A percentile compares a stretch with the other conserved stretches of the same genome.
Conservation (phyloP, 2,888 invertebrate genomes). For the Cerastis rubricosa region DNA sequence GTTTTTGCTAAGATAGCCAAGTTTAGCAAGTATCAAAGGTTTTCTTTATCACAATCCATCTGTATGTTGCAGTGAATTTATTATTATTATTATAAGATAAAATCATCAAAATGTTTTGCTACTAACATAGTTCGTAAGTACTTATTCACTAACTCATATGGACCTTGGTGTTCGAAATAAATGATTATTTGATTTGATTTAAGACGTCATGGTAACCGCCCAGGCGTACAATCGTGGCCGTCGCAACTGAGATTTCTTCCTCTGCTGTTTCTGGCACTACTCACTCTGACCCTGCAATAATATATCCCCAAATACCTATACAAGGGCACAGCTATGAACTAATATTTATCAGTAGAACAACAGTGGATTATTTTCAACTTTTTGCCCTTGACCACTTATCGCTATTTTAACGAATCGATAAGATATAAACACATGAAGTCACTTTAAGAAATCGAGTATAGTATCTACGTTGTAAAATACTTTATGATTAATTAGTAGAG, state of each 20-base stretch:
- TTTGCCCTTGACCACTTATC: slow-evolving; percentile 65
- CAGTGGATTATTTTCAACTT: slow-evolving; percentile 37
- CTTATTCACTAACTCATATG: no score
- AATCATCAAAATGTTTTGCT: no score
- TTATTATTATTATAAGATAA: no score
- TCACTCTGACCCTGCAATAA: not conserved
- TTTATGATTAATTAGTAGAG: not conserved
- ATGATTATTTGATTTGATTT: no score
- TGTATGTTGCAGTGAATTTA: not conserved
- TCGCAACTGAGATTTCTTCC: not conserved
- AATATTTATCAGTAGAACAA: slow-evolving; percentile 42
- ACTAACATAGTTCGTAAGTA: no score
- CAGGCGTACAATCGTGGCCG: not conserved
- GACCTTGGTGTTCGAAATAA: no score
- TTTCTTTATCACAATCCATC: not conserved
- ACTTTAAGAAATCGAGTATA: slow-evolving; percentile 22
- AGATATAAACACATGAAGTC: slow-evolving; percentile 37
- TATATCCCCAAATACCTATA: not conserved
- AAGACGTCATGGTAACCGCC: no score
- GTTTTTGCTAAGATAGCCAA: slow-evolving; percentile 12
- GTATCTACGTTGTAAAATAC: slow-evolving; percentile 22
- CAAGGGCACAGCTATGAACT: slow-evolving; percentile 7
- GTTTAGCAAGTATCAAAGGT: not conserved
- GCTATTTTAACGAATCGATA: slow-evolving; percentile 45
- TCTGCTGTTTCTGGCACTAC: not conserved